phyloP scores from a whole-genome alignment of 2,888 invertebrate genomes.

The Eulithis testata region DNA sequence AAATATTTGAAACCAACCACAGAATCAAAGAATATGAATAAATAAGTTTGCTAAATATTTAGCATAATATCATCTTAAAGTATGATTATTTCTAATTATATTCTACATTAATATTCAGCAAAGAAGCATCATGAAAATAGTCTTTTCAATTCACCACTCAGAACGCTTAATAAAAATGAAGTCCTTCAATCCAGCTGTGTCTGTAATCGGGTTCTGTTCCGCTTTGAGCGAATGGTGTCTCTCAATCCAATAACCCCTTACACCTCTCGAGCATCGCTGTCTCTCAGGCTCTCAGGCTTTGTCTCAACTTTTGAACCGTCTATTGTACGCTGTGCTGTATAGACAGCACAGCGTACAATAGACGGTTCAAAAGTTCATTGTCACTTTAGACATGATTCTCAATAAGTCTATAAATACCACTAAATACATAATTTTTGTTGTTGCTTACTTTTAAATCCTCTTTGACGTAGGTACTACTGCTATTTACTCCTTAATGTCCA shows the following conservation, averaged over 20 bases:
- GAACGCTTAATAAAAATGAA: conserved; percentile 16
- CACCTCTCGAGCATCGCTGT: conserved; percentile 7
- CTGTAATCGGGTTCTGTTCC: conserved; percentile 8
- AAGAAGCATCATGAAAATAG: not conserved
- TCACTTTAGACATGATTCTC: conserved; percentile 4
- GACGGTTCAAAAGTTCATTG: not conserved
- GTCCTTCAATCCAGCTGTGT: conserved; percentile 8
- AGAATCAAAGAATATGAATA: no score
- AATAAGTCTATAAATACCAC: not conserved
- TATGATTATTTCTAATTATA: no score
- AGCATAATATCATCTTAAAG: no score
- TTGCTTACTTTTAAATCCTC: not conserved
- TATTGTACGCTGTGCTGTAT: no score
- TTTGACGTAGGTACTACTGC: not conserved
- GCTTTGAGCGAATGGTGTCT: conserved; percentile 9
- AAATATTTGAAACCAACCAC: no score
- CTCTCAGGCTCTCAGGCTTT: not conserved
- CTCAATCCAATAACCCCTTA: conserved; percentile 9
- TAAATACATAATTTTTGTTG: not conserved
- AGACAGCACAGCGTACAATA: not conserved
- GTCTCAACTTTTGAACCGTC: no score
- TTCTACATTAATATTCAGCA: no score
- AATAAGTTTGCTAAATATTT: no score
- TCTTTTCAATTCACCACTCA: not conserved
- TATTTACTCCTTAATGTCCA: no score